Conservation (phyloP, 2,888 invertebrate genomes). For the Stenodera caucasica region DNA sequence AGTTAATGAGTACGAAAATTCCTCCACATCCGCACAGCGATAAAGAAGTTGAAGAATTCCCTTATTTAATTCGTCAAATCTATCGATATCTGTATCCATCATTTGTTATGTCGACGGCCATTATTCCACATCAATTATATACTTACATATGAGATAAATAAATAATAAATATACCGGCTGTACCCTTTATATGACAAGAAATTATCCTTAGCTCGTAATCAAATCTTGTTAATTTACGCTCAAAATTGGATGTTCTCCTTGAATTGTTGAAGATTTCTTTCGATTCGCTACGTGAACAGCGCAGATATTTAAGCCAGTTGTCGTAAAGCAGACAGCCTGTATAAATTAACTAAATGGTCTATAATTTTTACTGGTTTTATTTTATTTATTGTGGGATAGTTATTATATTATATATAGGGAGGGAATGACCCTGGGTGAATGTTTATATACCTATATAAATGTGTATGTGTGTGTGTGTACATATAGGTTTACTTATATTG, state of each 20-base stretch:
- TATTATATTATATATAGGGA: constrained; percentile 1
- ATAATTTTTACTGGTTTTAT: background rate
- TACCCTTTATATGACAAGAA: too few species aligned
- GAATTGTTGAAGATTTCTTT: too few species aligned
- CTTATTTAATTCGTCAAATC: background rate
- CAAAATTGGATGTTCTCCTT: too few species aligned
- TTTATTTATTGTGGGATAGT: background rate
- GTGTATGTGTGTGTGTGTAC: constrained; percentile 23
- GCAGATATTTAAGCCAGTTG: too few species aligned
- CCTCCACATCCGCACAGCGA: constrained; percentile 17
- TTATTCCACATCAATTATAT: constrained; percentile 1
- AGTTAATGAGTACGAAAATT: constrained; percentile 27
- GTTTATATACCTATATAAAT: background rate
- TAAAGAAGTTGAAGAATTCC: background rate
- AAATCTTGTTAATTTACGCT: too few species aligned
- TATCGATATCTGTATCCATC: background rate
- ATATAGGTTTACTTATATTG: constrained; percentile 19
- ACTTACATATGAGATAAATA: too few species aligned
- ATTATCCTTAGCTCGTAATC: too few species aligned
- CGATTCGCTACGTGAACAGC: too few species aligned
- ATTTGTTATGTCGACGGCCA: background rate
- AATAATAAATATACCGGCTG: too few species aligned
- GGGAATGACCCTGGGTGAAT: background rate
- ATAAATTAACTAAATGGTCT: too few species aligned
- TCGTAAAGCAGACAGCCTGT: too few species aligned